A percentile compares a stretch with the other conserved stretches of the same genome.
phyloP scores from a whole-genome alignment of 2,797 vertebrate species.

The Halcyon chelicuti region DNA sequence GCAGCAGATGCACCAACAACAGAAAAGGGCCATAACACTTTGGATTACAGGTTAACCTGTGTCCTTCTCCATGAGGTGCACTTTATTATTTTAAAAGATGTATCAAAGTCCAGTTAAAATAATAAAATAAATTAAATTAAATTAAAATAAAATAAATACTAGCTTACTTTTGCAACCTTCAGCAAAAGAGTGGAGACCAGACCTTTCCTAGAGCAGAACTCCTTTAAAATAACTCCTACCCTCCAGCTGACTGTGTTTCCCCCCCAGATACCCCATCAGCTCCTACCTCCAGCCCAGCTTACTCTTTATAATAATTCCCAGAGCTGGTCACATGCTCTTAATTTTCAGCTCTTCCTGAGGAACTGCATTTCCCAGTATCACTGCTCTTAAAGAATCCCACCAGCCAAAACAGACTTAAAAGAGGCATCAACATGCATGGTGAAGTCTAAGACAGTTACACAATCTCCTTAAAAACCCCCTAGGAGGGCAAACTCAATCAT shows the following conservation, averaged over 20 bases:
- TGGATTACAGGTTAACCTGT: background rate
- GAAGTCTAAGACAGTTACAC: background rate
- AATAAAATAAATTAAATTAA: background rate
- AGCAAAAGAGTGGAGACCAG: accelerated
- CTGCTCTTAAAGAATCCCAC: background rate
- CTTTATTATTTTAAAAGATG: background rate
- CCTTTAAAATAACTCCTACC: background rate
- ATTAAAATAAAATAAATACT: background rate
- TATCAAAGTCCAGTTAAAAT: background rate
- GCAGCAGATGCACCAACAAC: too few relatives aligned
- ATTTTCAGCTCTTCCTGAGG: background rate
- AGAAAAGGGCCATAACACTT: background rate
- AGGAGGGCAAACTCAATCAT: background rate
- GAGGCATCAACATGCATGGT: background rate
- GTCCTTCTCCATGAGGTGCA: background rate
- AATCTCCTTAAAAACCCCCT: background rate
- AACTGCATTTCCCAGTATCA: background rate
- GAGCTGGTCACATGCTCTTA: background rate
- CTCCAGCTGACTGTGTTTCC: background rate
- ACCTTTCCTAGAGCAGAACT: background rate
- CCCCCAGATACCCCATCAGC: background rate
- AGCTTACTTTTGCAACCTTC: background rate
- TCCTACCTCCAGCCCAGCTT: background rate
- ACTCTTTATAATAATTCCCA: background rate
- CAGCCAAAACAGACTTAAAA: background rate